phyloP scores from a whole-genome alignment of 2,113 vertebrate genomes.

The Poicephalus meyeri region DNA sequence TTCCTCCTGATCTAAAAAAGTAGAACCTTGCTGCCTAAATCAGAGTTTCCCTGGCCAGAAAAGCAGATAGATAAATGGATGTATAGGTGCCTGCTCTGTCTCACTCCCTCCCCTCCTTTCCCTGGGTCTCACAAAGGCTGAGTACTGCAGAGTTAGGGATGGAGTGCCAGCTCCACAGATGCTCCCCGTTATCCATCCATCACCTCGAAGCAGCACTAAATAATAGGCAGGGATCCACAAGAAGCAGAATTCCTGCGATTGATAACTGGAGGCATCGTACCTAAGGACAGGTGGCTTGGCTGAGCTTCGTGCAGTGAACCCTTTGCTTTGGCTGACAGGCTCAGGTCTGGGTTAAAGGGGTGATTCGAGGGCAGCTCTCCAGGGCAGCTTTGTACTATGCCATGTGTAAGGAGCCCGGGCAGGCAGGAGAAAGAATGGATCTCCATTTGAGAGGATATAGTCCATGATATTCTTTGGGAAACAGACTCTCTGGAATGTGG shows the following conservation, averaged over 20 bases:
- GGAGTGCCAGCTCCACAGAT: neutral
- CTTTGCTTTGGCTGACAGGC: neutral
- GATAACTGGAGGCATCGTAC: neutral
- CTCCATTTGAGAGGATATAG: neutral
- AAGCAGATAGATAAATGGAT: neutral
- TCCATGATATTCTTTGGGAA: neutral
- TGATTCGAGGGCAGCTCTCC: neutral
- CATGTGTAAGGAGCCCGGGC: neutral
- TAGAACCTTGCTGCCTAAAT: conserved; percentile 17
- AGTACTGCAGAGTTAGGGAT: neutral
- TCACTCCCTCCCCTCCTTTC: neutral
- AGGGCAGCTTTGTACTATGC: neutral
- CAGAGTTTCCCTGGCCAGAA: neutral
- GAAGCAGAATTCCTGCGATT: neutral
- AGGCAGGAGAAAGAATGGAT: neutral
- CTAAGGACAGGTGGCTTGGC: rapidly evolving
- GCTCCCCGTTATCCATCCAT: neutral
- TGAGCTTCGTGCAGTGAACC: neutral
- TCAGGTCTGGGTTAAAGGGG: neutral
- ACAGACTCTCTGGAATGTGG: neutral
- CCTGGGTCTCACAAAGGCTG: neutral
- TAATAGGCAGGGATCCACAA: rapidly evolving
- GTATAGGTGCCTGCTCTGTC: neutral
- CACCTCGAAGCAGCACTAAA: neutral
- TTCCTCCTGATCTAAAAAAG: conserved; percentile 38